Base-by-base conservation (phyloP, 2,797 vertebrate genomes). In the Gallinago stenura region DNA sequence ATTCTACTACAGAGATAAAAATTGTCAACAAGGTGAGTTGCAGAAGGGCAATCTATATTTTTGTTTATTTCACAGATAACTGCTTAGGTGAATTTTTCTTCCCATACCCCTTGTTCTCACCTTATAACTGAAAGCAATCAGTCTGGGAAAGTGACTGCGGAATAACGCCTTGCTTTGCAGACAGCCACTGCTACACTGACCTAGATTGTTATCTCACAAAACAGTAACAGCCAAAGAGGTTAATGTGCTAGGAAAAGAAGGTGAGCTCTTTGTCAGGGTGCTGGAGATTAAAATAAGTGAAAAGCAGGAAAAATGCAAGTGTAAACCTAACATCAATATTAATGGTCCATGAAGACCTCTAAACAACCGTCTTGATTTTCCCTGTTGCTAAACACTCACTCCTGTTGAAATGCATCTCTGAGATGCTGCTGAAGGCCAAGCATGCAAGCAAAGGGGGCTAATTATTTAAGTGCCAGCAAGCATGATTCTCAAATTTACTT, bases 11-110 rank as follows among this genome's bases (percentile, higher is more conserved):
- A 6, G 1, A 0, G 0, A 6, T 0, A 0, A 5, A 0, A 12
- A 1, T 7, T 98, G 98, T 62, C 0, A 11, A 4, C 20, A 0
- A 97, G 98, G 98, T 98, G 82, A 98, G 98, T 94, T 89, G 20
- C 48, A 72, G 20, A 77, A 75, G 12, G 20, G 6, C 48, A 66
- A 60, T 46, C 20, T 62, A 1, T 60, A 30, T 61, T 85, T 94
- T 73, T 25, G 31, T 10, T 54, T 66, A 45, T 57, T 45, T 72
- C 54, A 45, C 28, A 18, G 41, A 25, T 61, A 91, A n/a, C 37
- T 46, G 22, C 35, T 65, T 26, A 10, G n/a, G 39, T 75, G 48
- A 64, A 30, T 77, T 90, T 75, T 73, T 50, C n/a, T 78, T 81
- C 18, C 50, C 9, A 10, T 81, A 50, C 24, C 12, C 7, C 30